Conservation (phyloP, 2,113 vertebrate genomes). For the Notarius quadriscutis region DNA sequence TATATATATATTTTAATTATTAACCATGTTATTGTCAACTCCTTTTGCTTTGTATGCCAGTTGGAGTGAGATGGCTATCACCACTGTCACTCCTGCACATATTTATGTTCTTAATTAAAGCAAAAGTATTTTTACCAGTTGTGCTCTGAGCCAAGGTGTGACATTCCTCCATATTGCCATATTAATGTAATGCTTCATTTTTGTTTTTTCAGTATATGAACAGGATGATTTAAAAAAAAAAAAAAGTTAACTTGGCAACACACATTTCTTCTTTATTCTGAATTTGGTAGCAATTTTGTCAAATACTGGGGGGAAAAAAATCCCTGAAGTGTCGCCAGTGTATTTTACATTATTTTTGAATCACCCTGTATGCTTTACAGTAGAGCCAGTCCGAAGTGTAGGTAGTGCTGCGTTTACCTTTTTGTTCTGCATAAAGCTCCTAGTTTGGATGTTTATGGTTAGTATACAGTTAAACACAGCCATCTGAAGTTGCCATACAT, state of each 20-base stretch:
- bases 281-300: neutral
- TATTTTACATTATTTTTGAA: neutral
- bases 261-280: neutral
- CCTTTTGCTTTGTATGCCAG: neutral
- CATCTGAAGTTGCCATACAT: neutral
- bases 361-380: neutral
- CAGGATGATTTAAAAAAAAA: too few species aligned
- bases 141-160: neutral
- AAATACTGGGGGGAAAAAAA: neutral
- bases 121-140: neutral
- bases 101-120: neutral
- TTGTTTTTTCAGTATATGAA: neutral
- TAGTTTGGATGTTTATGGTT: neutral
- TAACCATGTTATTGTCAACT: neutral
- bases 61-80: neutral
- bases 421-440: constrained; percentile 8
- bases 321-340: neutral
- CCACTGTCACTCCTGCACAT: neutral
- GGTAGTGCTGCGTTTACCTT: constrained; percentile 15
- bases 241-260: too few species aligned
- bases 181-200: neutral
- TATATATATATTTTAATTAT: too few species aligned
- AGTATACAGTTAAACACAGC: neutral
- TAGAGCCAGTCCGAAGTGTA: neutral
- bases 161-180: neutral